Conservation (phyloP, 2,797 vertebrate species). For the Lycodopsis pacificus region DNA sequence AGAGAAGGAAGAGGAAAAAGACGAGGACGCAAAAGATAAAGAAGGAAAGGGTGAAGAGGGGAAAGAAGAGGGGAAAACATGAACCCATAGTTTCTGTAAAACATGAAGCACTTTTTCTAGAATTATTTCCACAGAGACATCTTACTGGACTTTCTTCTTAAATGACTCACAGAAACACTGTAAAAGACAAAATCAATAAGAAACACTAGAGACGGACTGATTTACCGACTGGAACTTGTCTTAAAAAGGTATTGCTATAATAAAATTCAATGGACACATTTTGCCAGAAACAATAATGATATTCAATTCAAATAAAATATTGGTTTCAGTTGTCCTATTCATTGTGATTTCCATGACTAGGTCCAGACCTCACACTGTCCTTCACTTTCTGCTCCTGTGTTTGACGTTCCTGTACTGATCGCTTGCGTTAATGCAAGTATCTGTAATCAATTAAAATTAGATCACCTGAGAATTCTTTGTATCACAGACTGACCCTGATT, state of each 20-base stretch:
- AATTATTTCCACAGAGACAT: neutral
- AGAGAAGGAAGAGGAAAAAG: too few relatives aligned
- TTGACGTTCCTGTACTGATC: neutral
- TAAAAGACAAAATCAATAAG: constrained; percentile 4
- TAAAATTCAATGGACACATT: neutral
- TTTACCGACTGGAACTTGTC: constrained; percentile 8
- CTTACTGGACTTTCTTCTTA: constrained; percentile 25
- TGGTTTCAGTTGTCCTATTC: constrained; percentile 6
- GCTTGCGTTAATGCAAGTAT: neutral
- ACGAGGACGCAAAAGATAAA: constrained; percentile 4
- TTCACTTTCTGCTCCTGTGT: too few relatives aligned
- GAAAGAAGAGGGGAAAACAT: constrained; percentile 43
- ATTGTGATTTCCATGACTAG: constrained; percentile 1
- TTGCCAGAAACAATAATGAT: constrained; percentile 20
- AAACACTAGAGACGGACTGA: constrained; percentile 14
- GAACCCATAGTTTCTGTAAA: constrained; percentile 22
- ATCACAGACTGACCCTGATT: neutral
- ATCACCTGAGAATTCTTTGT: neutral
- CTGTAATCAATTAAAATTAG: neutral
- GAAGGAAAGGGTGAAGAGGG: constrained; percentile 10
- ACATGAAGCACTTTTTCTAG: constrained; percentile 28
- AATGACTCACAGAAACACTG: constrained; percentile 19
- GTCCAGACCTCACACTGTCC: neutral
- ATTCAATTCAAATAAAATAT: constrained; percentile 37
- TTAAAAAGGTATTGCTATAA: constrained; percentile 8